Evolutionary conservation across 2,888 invertebrate genomes (phyloP).

Genomic region (Entomobrya multifasciata): DNA sequence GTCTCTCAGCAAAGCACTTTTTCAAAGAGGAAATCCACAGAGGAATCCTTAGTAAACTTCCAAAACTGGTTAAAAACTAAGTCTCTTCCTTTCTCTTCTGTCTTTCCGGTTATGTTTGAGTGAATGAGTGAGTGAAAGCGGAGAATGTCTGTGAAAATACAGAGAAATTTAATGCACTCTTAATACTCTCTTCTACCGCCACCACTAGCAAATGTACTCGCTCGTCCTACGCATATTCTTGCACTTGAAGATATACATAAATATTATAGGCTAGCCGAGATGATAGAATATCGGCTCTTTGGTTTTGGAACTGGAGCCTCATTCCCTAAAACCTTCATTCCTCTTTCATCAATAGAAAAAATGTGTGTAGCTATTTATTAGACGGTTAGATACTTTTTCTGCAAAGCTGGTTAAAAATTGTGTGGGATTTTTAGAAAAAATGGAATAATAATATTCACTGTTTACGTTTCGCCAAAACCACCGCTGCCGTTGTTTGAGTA

Average conservation of each 20-base stretch:
- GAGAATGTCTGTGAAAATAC: constrained; percentile 32
- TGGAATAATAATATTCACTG: constrained; percentile 26
- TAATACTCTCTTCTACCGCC: constrained; percentile 35
- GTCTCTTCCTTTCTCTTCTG: constrained; percentile 31
- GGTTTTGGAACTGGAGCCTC: constrained; percentile 13
- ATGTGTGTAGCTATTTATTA: constrained; percentile 2
- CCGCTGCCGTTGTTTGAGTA: not conserved
- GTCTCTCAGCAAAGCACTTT: constrained; percentile 28
- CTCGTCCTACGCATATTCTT: not conserved
- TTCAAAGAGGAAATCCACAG: constrained; percentile 49
- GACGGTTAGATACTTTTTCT: not conserved
- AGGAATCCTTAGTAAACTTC: constrained; percentile 55
- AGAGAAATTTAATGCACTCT: constrained; percentile 61
- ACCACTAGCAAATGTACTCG: constrained; percentile 10
- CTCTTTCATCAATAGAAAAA: constrained; percentile 14
- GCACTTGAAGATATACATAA: too few relatives aligned
- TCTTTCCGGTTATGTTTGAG: constrained; percentile 30
- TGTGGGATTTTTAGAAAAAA: not conserved
- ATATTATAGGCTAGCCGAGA: too few relatives aligned
- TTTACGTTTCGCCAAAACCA: not conserved
- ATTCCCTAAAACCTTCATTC: constrained; percentile 20
- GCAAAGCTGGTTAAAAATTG: constrained; percentile 11
- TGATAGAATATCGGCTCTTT: not conserved
- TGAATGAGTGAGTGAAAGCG: constrained; percentile 57
- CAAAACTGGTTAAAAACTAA: constrained; percentile 45